Conservation (phyloP, 2,888 invertebrate genomes). For the Seira sanloemensis region DNA sequence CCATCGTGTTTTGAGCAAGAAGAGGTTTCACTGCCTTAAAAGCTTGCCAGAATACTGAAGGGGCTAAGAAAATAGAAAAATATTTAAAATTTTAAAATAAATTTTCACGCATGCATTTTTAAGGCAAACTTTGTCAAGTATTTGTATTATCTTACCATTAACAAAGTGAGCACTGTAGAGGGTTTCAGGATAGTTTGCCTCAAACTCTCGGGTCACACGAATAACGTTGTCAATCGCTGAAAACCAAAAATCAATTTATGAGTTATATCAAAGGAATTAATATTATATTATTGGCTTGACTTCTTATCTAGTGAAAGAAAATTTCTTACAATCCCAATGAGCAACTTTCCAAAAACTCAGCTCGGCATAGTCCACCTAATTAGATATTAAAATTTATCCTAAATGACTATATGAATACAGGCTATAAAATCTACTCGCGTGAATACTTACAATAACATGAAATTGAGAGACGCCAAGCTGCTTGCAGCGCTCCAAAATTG, state of each 20-base stretch:
- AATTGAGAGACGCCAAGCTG: constrained; percentile 54
- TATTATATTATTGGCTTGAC: too few species aligned
- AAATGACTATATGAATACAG: too few species aligned
- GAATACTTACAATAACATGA: constrained; percentile 45
- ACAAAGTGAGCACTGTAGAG: constrained; percentile 47
- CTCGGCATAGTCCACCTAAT: constrained; percentile 63
- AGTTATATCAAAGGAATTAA: too few species aligned
- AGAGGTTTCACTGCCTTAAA: constrained; percentile 65
- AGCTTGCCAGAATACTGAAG: constrained; percentile 65
- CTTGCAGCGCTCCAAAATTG: constrained; percentile 58
- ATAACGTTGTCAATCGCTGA: constrained; percentile 55
- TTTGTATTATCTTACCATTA: constrained; percentile 57
- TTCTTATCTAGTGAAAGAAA: too few species aligned
- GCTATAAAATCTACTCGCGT: too few species aligned
- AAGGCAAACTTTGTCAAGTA: neutral
- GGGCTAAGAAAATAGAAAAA: too few species aligned
- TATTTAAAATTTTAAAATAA: neutral
- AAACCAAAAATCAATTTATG: neutral
- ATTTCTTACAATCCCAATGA: constrained; percentile 64
- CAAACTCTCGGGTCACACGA: constrained; percentile 60
- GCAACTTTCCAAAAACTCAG: constrained; percentile 65
- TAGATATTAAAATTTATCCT: too few species aligned
- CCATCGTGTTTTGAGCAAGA: constrained; percentile 56
- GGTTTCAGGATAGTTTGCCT: constrained; percentile 61
- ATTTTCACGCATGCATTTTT: neutral